Evolutionary conservation across 2,888 invertebrate species (phyloP).

Genomic region (Pterobdella sp.): DNA sequence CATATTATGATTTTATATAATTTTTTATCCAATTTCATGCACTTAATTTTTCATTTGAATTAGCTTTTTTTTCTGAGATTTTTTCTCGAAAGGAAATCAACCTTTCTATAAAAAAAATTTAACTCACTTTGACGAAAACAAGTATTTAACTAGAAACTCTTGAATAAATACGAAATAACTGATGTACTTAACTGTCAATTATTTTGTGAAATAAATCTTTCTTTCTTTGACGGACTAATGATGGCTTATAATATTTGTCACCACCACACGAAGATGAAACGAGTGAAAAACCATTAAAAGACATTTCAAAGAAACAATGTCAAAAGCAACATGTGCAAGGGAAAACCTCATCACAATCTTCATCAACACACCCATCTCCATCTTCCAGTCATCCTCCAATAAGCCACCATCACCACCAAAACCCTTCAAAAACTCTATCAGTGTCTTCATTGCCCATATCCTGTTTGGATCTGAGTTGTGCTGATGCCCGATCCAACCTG

Average conservation of each 20-base stretch:
- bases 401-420: not conserved
- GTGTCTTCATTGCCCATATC: not conserved
- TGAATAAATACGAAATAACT: no score
- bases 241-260: not conserved
- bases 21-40: no score
- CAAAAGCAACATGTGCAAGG: not conserved
- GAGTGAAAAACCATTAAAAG: not conserved
- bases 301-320: not conserved
- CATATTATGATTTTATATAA: no score
- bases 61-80: no score
- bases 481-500: slow-evolving; percentile 11
- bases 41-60: no score
- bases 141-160: no score
- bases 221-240: not conserved
- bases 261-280: not conserved
- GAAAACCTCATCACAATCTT: not conserved
- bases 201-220: no score
- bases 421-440: not conserved
- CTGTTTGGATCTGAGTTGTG: slow-evolving; percentile 10
- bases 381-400: not conserved
- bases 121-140: no score
- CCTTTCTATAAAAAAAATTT: no score
- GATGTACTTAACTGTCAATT: no score
- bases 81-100: no score
- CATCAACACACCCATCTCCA: not conserved